These are phyloP conservation scores for Drosophila antonietae DNA, from an alignment of 2,888 invertebrate genomes.

Conservation along the genomic window DNA sequence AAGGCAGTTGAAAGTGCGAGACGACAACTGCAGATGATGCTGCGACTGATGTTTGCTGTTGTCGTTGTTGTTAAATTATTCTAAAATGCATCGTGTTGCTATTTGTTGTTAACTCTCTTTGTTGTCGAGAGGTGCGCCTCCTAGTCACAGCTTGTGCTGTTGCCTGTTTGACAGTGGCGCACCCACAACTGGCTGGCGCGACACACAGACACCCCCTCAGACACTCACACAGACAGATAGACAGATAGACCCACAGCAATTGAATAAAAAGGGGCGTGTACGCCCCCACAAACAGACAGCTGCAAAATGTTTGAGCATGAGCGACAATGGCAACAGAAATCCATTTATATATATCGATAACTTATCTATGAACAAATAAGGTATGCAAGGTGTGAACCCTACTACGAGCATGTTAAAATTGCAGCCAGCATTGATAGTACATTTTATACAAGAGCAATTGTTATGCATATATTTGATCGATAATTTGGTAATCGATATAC, in stretches of 20 bases:
- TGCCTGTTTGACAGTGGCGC: constrained; percentile 37
- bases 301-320: constrained; percentile 1
- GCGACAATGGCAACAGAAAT: background rate
- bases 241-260: background rate
- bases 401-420: too few relatives aligned
- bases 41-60: constrained; percentile 11
- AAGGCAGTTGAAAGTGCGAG: constrained; percentile 73
- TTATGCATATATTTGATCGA: too few relatives aligned
- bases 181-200: constrained; percentile 43
- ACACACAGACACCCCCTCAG: background rate
- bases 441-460: background rate
- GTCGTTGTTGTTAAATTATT: constrained; percentile 41
- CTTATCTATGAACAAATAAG: background rate
- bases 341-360: background rate
- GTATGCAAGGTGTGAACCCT: background rate
- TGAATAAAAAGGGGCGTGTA: constrained; percentile 32
- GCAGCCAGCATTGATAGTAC: background rate
- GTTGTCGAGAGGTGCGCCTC: constrained; percentile 57
- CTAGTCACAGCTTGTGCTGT: constrained; percentile 10
- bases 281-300: background rate
- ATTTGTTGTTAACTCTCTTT: constrained; percentile 27
- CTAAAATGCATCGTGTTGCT: constrained; percentile 54
- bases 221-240: background rate
- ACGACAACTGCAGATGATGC: constrained; percentile 33
- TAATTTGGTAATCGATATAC: too few relatives aligned